These are phyloP conservation scores for Troglohyphantes excavatus DNA, from an alignment of 2,888 invertebrate species.

Conservation along the genomic window DNA sequence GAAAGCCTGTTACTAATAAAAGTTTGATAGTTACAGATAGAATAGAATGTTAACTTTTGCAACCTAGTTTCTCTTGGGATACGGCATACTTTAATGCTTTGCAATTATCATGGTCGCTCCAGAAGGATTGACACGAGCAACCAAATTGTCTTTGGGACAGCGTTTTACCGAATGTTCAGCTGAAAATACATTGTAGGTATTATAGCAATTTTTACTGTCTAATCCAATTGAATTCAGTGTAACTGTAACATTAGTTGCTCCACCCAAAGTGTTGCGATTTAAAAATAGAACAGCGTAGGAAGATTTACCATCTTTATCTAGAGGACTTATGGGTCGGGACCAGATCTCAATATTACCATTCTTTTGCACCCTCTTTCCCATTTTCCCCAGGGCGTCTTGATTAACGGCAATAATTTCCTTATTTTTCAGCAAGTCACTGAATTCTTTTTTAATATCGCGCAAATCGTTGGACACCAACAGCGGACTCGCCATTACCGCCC, in stretches of 20 bases:
- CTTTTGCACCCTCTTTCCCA: slow-evolving; percentile 88
- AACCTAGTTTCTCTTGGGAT: no score
- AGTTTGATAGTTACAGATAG: no score
- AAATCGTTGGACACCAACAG: slow-evolving; percentile 98
- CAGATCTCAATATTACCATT: slow-evolving; percentile 92
- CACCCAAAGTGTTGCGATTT: slow-evolving; percentile 86
- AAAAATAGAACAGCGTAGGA: slow-evolving; percentile 95
- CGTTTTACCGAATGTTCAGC: slow-evolving; percentile 26
- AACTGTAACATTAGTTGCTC: slow-evolving; percentile 51
- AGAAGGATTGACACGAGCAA: slow-evolving; percentile 77
- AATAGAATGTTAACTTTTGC: no score
- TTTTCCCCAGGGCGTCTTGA: slow-evolving; percentile 95
- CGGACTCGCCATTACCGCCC: slow-evolving; percentile 97
- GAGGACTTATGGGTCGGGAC: slow-evolving; percentile 92
- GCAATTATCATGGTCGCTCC: slow-evolving; percentile 78
- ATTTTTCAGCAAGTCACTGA: slow-evolving; percentile 95
- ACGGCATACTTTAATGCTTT: slow-evolving; percentile 7
- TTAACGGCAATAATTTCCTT: slow-evolving; percentile 95
- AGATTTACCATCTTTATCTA: slow-evolving; percentile 90
- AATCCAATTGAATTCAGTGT: slow-evolving; percentile 74
- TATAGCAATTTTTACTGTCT: slow-evolving; percentile 72
- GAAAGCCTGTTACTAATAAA: no score
- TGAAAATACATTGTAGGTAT: slow-evolving; percentile 69
- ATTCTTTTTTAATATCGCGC: slow-evolving; percentile 92
- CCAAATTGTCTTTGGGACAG: slow-evolving; percentile 74